Evolutionary conservation across 2,797 vertebrate genomes (phyloP).

Genomic region (Gorsachius magnificus): DNA sequence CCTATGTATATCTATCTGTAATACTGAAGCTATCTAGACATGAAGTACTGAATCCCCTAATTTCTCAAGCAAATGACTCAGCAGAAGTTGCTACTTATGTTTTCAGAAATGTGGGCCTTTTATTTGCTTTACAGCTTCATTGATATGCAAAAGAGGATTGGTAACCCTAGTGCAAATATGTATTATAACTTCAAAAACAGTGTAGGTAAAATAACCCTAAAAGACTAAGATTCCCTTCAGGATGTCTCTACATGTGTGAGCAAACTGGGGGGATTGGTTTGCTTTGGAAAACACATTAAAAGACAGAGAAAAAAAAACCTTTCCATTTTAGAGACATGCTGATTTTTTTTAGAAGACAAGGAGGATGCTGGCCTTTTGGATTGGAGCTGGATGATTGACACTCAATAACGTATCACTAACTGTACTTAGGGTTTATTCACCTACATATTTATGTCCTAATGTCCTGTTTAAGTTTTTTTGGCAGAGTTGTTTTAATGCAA

Average conservation of each 20-base stretch:
- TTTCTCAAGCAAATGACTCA: background rate
- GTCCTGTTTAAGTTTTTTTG: background rate
- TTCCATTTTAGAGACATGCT: background rate
- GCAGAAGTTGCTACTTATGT: background rate
- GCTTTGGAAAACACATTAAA: background rate
- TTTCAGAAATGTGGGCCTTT: background rate
- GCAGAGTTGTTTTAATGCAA: background rate
- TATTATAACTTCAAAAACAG: background rate
- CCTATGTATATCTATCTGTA: background rate
- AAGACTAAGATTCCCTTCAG: background rate
- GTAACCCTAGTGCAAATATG: background rate
- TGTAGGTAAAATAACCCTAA: background rate
- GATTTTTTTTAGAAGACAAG: background rate
- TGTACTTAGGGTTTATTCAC: background rate
- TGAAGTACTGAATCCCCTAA: background rate
- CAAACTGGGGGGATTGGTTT: background rate
- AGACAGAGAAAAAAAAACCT: background rate
- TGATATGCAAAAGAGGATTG: background rate
- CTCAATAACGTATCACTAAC: background rate
- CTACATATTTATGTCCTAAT: background rate
- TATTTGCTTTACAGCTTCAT: background rate
- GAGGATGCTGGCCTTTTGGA: background rate
- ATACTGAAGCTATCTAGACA: background rate
- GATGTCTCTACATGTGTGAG: background rate
- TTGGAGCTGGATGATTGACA: background rate